phyloP scores from a whole-genome alignment of 1,140 invertebrate genomes.

The Drosophila orena region DNA sequence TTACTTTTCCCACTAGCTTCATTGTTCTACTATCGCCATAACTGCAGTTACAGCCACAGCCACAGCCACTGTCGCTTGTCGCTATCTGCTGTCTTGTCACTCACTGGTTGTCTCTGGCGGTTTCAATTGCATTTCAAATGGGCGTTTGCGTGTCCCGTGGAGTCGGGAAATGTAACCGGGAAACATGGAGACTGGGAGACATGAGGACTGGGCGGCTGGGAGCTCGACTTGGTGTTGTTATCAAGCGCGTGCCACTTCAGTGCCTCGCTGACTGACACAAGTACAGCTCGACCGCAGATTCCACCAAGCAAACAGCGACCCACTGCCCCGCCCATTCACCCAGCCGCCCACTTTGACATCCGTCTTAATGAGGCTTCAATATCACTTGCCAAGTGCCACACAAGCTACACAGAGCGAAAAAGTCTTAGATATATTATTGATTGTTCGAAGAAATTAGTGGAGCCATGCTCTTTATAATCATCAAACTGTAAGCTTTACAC shows the following conservation, averaged over 20 bases:
- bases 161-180: conserved; percentile 7
- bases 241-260: conserved; percentile 73
- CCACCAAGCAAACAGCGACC: conserved; percentile 19
- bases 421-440: neutral
- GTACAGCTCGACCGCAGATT: conserved; percentile 17
- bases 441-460: no score
- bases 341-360: conserved; percentile 51
- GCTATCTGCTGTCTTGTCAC: conserved; percentile 44
- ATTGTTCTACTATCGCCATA: conserved; percentile 32
- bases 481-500: no score
- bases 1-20: conserved; percentile 1
- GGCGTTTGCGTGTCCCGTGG: conserved; percentile 12
- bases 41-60: conserved; percentile 14
- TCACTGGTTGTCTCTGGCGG: conserved; percentile 36
- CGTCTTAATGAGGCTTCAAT: conserved; percentile 75
- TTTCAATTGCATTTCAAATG: conserved; percentile 77
- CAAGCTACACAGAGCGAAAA: neutral
- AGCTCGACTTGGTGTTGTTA: conserved; percentile 45
- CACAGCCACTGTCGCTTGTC: conserved; percentile 16
- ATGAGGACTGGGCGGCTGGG: neutral
- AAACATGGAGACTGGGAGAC: conserved; percentile 5
- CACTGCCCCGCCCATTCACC: conserved; percentile 14
- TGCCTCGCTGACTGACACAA: conserved; percentile 53
- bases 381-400: conserved; percentile 64
- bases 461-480: no score